Conservation (phyloP, 1,140 invertebrate species). For the Pseudobourletiella spinata region DNA sequence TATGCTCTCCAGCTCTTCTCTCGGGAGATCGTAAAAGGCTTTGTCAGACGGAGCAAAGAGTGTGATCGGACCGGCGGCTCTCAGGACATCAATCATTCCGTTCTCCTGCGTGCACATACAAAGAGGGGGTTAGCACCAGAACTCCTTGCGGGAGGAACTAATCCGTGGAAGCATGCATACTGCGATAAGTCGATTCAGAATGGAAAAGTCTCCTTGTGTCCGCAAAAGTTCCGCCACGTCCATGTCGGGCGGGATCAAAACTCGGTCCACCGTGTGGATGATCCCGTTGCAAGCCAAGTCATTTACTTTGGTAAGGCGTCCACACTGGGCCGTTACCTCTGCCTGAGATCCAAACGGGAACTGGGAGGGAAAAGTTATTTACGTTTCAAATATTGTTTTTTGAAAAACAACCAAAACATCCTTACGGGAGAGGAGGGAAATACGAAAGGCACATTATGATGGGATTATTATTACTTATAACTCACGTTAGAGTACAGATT, state of each 20-base stretch:
- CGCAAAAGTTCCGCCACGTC: slow-evolving; percentile 44
- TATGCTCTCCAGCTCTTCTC: slow-evolving; percentile 42
- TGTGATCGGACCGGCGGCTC: slow-evolving; percentile 40
- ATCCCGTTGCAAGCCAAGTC: slow-evolving; percentile 52
- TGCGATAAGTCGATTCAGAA: slow-evolving; percentile 42
- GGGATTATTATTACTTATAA: too few species aligned
- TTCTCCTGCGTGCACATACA: not conserved
- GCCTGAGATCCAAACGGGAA: slow-evolving; percentile 47
- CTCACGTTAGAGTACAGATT: slow-evolving; percentile 50
- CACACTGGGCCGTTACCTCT: slow-evolving; percentile 54
- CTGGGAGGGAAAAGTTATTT: slow-evolving; percentile 38
- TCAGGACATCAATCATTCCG: not conserved
- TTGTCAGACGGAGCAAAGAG: slow-evolving; percentile 44
- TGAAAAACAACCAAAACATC: too few species aligned
- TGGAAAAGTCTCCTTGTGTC: slow-evolving; percentile 42
- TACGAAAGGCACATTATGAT: too few species aligned
- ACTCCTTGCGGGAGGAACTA: too few species aligned
- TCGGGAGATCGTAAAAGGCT: slow-evolving; percentile 42
- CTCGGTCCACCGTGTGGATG: slow-evolving; percentile 50
- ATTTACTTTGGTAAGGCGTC: slow-evolving; percentile 49
- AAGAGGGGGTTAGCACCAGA: too few species aligned
- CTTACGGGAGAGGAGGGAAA: too few species aligned
- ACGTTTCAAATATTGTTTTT: not conserved
- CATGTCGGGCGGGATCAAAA: slow-evolving; percentile 47
- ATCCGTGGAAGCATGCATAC: too few species aligned